A percentile compares a stretch with the other conserved stretches of the same genome.
Conservation (phyloP, 2,113 vertebrate species). For the Procavia capensis region DNA sequence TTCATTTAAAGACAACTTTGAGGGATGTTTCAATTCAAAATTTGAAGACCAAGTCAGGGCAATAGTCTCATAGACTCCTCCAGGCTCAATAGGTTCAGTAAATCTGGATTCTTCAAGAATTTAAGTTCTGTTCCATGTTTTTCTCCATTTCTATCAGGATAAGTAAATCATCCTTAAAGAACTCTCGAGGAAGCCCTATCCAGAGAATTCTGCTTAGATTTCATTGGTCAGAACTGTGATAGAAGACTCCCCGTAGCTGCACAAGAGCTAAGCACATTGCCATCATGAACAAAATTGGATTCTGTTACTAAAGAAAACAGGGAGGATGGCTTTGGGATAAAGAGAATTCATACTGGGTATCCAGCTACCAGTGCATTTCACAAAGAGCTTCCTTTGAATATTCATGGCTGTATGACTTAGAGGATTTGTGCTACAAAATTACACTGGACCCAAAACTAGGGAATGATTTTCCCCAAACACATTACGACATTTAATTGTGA, state of each 20-base stretch:
- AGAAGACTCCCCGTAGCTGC: not conserved
- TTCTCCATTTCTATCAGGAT: no score
- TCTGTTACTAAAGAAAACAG: not conserved
- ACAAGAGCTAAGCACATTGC: not conserved
- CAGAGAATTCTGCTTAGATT: not conserved
- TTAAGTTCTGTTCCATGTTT: no score
- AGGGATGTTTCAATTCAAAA: no score
- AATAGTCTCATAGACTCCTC: no score
- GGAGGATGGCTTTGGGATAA: no score
- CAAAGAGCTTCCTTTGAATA: not conserved
- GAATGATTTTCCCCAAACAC: not conserved
- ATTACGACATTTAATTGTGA: no score
- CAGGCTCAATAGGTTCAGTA: no score
- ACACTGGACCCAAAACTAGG: not conserved
- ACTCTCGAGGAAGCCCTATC: not conserved
- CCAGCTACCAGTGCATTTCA: not conserved
- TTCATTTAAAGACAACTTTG: no score
- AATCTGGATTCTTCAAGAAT: no score
- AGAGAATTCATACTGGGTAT: not conserved
- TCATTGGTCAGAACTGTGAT: not conserved
- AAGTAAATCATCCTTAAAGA: not conserved
- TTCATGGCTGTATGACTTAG: not conserved
- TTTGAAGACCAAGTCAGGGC: no score
- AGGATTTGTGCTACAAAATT: not conserved
- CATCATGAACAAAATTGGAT: not conserved